Evolutionary conservation across 2,888 invertebrate species (phyloP), one percentile per base, ranked within the genome.

Genomic region (Archips crataeganus): DNA sequence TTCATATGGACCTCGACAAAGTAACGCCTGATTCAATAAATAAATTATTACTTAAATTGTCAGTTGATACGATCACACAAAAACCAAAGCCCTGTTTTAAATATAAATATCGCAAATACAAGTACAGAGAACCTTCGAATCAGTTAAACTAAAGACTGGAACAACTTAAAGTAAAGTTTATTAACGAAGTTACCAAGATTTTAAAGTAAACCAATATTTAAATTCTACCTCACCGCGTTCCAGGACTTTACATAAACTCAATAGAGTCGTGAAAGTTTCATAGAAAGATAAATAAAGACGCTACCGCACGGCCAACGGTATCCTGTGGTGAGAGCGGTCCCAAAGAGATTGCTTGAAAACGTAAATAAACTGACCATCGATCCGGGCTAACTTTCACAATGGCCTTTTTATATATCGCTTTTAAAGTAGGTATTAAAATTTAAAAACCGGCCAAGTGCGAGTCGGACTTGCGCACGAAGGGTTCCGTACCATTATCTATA

Each of bases 131-230:
- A 71, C 66, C 47, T 10, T 39, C 3, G 36, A 49, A 57, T 59
- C 36, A 63, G 49, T 64, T 54, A 68, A 69, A 68, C 47, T 64
- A 73, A 73, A 57, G 47, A 64, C 68, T 49, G 42, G 47, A 69
- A 69, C 63, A 69, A 69, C 63, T 73, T 49, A 64, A 64, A 69
- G 67, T 63, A 59, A 68, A 71, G 49, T 59, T 64, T 66, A 51
- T 60, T 64, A 42, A 63, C 64, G 68, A 73, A 68, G 57, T 62
- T 45, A 51, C 23, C 54, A 59, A 59, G 49, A 63, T 69, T 69
- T 69, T 72, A 67, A 63, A 73, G 73, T 73, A 65, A 71, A 64
- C 69, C 64, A 69, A 73, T 69, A 73, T 73, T 73, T 73, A 69
- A 69, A 65, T 71, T 71, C 36, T 60, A 71, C 59, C 64, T 69